These are phyloP conservation scores for Labeo calbasu DNA, from an alignment of 2,797 vertebrate species.

Conservation along the genomic window DNA sequence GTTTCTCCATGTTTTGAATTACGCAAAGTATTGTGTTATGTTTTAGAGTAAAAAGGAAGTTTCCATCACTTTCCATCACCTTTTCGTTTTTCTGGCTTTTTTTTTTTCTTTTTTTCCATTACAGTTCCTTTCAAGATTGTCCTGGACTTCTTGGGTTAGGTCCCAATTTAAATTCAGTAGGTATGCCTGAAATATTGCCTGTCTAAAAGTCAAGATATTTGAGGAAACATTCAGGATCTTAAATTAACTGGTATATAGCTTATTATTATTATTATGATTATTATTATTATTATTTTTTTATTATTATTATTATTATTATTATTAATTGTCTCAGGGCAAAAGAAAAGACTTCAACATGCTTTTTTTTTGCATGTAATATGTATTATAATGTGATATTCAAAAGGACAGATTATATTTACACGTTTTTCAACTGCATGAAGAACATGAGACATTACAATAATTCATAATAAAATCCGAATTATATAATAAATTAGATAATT, in stretches of 20 bases:
- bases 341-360: background rate
- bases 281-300: too few relatives aligned
- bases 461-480: too few relatives aligned
- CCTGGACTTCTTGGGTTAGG: too few relatives aligned
- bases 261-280: background rate
- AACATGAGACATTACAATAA: background rate
- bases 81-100: too few relatives aligned
- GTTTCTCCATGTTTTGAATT: background rate
- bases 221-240: background rate
- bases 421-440: background rate
- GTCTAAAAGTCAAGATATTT: background rate
- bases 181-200: constrained; percentile 6
- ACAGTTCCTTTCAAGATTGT: background rate
- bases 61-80: too few relatives aligned
- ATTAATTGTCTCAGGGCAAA: background rate
- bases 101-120: background rate
- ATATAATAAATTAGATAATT: too few relatives aligned
- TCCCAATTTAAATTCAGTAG: background rate
- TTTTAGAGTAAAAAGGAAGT: background rate
- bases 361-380: background rate
- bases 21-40: background rate
- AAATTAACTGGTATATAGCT: background rate
- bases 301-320: too few relatives aligned
- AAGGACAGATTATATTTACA: too few relatives aligned
- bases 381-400: too few relatives aligned